Percentiles rank a stretch among this genome's conserved stretches.
Evolutionary conservation across 2,797 vertebrate genomes (phyloP).

Genomic region (Naso thynnoides): DNA sequence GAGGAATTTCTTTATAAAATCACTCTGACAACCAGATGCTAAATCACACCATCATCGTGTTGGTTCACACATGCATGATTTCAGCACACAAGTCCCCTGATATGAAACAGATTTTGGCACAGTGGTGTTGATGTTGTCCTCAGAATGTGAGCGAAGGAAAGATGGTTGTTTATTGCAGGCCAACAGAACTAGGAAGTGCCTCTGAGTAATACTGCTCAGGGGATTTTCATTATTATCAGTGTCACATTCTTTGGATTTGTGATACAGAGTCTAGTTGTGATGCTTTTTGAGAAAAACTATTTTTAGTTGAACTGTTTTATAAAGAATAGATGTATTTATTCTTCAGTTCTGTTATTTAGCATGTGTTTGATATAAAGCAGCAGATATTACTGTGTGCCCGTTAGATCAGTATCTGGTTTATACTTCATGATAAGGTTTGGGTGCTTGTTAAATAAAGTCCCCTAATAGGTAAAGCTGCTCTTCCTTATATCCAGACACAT

Average conservation of each 20-base stretch:
- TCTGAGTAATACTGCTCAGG: not conserved
- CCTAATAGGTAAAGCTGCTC: conserved; percentile 12
- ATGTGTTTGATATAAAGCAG: conserved; percentile 12
- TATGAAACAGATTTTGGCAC: not conserved
- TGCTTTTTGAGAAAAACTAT: not conserved
- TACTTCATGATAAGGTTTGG: too few relatives aligned
- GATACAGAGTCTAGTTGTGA: not conserved
- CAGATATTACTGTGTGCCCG: too few relatives aligned
- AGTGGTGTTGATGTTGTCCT: not conserved
- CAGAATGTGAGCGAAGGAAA: not conserved
- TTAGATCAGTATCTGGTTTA: too few relatives aligned
- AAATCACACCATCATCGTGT: conserved; percentile 6
- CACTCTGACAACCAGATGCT: conserved; percentile 17
- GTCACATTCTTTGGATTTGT: conserved; percentile 25
- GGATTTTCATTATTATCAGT: conserved; percentile 17
- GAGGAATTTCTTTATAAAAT: conserved; percentile 19
- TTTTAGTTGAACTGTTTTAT: not conserved
- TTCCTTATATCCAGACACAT: conserved; percentile 18
- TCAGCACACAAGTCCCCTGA: conserved; percentile 31
- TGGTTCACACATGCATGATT: conserved; percentile 24
- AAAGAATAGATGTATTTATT: not conserved
- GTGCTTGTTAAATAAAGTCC: conserved; percentile 21
- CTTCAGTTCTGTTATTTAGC: not conserved
- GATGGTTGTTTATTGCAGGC: not conserved
- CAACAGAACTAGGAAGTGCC: not conserved